phyloP scores from a whole-genome alignment of 2,113 vertebrate species.

The Sander lucioperca region DNA sequence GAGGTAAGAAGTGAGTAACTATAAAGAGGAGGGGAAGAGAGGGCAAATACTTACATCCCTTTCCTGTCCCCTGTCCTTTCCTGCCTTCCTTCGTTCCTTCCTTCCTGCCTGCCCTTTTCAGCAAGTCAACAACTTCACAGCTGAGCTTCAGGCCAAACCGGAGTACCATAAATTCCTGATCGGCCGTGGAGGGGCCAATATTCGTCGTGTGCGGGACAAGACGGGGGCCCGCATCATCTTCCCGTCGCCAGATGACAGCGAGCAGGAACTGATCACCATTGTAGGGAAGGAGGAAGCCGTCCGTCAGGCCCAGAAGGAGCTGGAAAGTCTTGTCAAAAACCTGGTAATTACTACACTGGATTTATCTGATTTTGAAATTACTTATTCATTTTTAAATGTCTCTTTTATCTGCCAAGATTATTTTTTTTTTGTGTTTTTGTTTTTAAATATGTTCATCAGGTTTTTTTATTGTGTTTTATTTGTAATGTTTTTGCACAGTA shows the following conservation, averaged over 20 bases:
- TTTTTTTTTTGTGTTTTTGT: not conserved
- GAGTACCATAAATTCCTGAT: slow-evolving; percentile 89
- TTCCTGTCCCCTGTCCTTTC: not conserved
- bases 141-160: slow-evolving; percentile 83
- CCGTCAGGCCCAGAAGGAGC: slow-evolving; percentile 82
- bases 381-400: not conserved
- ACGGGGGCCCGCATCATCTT: slow-evolving; percentile 87
- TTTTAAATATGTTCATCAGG: not conserved
- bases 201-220: slow-evolving; percentile 84
- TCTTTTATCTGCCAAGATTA: not conserved
- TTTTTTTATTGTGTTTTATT: no score
- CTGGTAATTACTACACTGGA: slow-evolving; percentile 71
- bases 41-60: not conserved
- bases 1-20: not conserved
- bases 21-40: not conserved
- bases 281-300: slow-evolving; percentile 86
- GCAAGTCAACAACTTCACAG: slow-evolving; percentile 88
- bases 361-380: not conserved
- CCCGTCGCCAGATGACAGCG: slow-evolving; percentile 79
- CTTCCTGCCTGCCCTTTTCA: slow-evolving; percentile 35
- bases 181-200: slow-evolving; percentile 85
- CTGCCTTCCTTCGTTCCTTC: not conserved
- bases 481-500: no score
- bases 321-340: slow-evolving; percentile 86
- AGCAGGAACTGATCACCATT: slow-evolving; percentile 88